Conservation (phyloP, 2,113 vertebrate species). For the Prunella fulvescens region DNA sequence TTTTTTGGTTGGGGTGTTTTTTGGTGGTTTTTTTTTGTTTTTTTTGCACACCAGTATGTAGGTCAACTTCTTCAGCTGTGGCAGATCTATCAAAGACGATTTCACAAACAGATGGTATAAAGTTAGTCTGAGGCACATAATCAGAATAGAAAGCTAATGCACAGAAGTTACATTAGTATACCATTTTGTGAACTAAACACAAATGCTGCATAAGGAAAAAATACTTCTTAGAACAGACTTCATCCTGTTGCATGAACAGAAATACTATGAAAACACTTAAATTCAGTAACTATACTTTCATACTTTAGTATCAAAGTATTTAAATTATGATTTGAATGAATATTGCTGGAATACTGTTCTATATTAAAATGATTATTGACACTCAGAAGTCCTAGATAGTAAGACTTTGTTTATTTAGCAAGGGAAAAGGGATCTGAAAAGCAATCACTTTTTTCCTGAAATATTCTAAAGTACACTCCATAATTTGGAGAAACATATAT, state of each 20-base stretch:
- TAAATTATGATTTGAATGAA: neutral
- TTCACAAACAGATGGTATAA: neutral
- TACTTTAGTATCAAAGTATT: neutral
- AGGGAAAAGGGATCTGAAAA: neutral
- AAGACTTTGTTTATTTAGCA: neutral
- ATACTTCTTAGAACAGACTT: neutral
- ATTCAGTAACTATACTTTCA: neutral
- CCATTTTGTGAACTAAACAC: neutral
- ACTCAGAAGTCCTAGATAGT: neutral
- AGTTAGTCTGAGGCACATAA: neutral
- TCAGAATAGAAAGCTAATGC: neutral
- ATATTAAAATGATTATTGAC: neutral
- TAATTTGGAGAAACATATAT: neutral
- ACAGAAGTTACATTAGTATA: neutral
- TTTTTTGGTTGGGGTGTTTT: neutral
- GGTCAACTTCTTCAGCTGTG: neutral
- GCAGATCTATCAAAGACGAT: neutral
- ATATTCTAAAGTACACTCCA: neutral
- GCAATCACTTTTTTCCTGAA: neutral
- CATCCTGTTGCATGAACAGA: neutral
- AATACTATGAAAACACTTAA: neutral
- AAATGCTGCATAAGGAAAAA: neutral
- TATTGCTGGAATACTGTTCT: neutral
- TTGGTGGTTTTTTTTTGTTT: neutral
- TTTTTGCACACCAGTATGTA: neutral